phyloP scores from a whole-genome alignment of 2,113 vertebrate genomes.

The Elaphurus davidianus region DNA sequence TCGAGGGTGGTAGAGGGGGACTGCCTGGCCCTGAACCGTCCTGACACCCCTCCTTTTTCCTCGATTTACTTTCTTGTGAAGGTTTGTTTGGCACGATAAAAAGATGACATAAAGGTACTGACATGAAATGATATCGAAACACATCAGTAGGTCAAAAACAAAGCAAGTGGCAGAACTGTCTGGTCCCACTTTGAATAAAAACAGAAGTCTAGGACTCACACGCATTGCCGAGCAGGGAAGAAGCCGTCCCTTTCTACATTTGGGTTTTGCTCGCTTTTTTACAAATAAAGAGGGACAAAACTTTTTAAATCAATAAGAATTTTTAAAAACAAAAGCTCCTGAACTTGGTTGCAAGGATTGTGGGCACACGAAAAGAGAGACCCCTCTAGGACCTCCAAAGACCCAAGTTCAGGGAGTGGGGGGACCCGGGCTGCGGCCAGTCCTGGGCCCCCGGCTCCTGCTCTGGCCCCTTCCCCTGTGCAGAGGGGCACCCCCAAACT shows the following conservation, averaged over 20 bases:
- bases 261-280: background rate
- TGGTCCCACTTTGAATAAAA: background rate
- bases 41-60: too few species aligned
- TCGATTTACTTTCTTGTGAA: accelerated
- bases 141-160: background rate
- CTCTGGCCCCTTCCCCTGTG: accelerated
- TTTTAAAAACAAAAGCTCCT: background rate
- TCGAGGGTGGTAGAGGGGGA: accelerated
- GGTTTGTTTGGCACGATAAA: background rate
- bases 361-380: accelerated
- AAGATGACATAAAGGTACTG: background rate
- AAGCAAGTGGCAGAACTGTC: background rate
- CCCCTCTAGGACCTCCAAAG: background rate
- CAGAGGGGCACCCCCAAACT: accelerated
- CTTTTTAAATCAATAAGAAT: background rate
- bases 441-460: background rate
- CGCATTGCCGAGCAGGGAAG: accelerated
- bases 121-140: background rate
- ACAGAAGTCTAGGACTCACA: accelerated
- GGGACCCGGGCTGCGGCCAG: background rate
- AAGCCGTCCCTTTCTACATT: background rate
- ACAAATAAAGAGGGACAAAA: background rate
- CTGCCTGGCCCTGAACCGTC: background rate
- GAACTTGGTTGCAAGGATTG: background rate
- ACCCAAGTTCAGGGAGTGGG: background rate